Evolutionary conservation across 2,888 invertebrate genomes (phyloP), one percentile per base, ranked within the genome.

Genomic region (Tiliacea aurago): DNA sequence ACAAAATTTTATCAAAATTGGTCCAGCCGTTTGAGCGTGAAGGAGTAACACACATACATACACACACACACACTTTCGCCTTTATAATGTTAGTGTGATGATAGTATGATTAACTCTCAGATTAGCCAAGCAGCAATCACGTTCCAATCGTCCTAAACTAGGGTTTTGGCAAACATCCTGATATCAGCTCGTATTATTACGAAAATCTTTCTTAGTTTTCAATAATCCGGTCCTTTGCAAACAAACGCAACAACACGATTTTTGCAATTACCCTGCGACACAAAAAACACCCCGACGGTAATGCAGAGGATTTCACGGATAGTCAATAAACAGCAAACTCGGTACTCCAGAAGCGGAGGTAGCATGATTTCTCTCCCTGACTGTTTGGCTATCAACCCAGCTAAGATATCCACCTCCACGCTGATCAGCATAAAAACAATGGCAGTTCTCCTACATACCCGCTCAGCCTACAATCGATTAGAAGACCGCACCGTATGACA

Each of bases 401-500:
- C 45, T 15, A 45, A 51, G n/a, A 47, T 33, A 58, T 13, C 23
- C 56, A 67, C 45, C 23, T 41, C n/a, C 33, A 0, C 13, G 15
- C 28, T 55, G 58, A 66, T 66, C 56, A 78, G 11, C 61, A 71
- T 59, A 80, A 77, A 75, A 85, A 76, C 55, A 64, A 70, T 80
- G 15, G 62, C 63, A 43, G 47, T 49, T 74, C 77, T 81, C 49
- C 81, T 78, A 76, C 80, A 70, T 76, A 76, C 73, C 53, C 58
- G 59, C 10, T 56, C 47, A 58, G 65, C 51, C 53, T 83, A 70
- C 78, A 73, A 84, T 86, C 83, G 87, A 89, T 88, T 86, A 83
- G 84, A 82, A 80, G 81, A 83, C 74, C 86, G 86, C 88, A 83
- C 86, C 75, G 85, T 85, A 85, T 85, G 85, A 86, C 88, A 88